Evolutionary conservation across 2,888 invertebrate genomes (phyloP).

Genomic region (Odiellus spinosus): DNA sequence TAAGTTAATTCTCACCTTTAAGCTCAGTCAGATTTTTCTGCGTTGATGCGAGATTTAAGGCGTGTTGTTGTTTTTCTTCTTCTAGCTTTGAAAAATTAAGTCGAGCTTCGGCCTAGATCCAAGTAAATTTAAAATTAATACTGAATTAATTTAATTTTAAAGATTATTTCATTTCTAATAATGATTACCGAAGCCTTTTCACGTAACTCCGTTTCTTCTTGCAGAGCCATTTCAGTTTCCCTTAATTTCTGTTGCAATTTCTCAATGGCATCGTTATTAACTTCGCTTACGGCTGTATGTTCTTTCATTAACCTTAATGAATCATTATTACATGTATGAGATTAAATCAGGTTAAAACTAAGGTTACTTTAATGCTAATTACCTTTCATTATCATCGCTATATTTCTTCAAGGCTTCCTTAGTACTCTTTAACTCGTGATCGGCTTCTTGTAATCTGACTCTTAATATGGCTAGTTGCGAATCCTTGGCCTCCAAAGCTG

Average conservation of each 20-base stretch:
- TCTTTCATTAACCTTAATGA: constrained; percentile 31
- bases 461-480: too few species aligned
- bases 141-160: too few species aligned
- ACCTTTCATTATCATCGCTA: too few species aligned
- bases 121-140: constrained; percentile 3
- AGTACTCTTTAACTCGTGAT: too few species aligned
- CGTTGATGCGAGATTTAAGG: constrained; percentile 26
- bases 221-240: constrained; percentile 32
- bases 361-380: background rate
- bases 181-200: constrained; percentile 23
- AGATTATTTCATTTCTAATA: too few species aligned
- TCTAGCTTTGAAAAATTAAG: constrained; percentile 30
- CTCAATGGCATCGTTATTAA: constrained; percentile 32
- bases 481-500: too few species aligned
- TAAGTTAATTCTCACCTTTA: constrained; percentile 25
- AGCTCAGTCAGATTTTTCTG: constrained; percentile 29
- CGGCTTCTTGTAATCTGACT: too few species aligned
- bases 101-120: constrained; percentile 27
- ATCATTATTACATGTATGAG: background rate
- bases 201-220: constrained; percentile 28
- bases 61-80: constrained; percentile 34
- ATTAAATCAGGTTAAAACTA: background rate
- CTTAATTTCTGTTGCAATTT: constrained; percentile 30
- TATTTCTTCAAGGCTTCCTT: too few species aligned
- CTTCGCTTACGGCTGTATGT: constrained; percentile 31